These are phyloP conservation scores for Bolborhynchus lineola DNA, from an alignment of 2,113 vertebrate species.

Conservation along the genomic window DNA sequence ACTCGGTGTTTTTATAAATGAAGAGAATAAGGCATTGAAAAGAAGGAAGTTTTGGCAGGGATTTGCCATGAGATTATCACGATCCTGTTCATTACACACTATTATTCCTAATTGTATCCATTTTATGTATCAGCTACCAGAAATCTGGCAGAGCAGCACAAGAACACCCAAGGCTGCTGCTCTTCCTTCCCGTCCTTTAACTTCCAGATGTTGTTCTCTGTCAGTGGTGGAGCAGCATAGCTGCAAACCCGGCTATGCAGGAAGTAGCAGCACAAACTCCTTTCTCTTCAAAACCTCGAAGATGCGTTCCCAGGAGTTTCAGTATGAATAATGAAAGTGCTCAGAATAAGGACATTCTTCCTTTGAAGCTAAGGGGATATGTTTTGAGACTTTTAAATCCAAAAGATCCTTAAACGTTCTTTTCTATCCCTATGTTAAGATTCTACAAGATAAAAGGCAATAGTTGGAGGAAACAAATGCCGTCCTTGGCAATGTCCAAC, in stretches of 20 bases:
- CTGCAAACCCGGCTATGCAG: background rate
- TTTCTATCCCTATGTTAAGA: background rate
- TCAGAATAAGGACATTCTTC: background rate
- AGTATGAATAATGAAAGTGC: background rate
- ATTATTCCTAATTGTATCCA: background rate
- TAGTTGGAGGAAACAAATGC: background rate
- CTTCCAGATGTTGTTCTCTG: background rate
- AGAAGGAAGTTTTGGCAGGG: background rate
- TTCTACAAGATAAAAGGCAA: background rate
- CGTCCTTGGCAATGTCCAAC: background rate
- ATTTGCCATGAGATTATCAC: background rate
- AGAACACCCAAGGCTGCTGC: rapidly evolving
- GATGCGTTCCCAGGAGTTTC: background rate
- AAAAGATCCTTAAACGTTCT: conserved; percentile 29
- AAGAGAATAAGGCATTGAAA: background rate
- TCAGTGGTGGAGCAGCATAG: background rate
- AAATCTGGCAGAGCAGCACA: background rate
- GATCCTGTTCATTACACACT: background rate
- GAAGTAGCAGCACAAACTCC: background rate
- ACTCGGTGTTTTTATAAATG: background rate
- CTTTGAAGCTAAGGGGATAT: conserved; percentile 1
- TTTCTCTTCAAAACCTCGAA: background rate
- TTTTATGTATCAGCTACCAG: background rate
- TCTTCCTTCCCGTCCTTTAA: background rate
- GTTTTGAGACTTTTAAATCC: conserved; percentile 10